Evolutionary conservation across 2,113 vertebrate genomes (phyloP), one percentile per base, ranked within the genome.

Genomic region (Typhlomys cinereus): DNA sequence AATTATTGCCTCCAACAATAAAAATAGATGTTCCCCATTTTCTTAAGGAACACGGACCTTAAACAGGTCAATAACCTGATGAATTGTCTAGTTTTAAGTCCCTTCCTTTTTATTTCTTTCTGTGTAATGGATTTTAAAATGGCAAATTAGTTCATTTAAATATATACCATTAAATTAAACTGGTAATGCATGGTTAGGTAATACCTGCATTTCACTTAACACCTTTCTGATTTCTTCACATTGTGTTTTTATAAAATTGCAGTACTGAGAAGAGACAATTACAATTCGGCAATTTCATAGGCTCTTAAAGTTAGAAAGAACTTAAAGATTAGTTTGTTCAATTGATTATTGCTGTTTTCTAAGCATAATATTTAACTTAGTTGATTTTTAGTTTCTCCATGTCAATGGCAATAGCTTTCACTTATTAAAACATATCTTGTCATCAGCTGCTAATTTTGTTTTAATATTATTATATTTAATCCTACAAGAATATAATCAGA

Each of bases 81-180:
- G 21, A 94, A 17, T 71, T 87, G 3, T 7, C 36, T 92, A 12
- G 29, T 73, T 95, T 92, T 50, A 78, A 67, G 31, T 84, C 88
- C 31, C 12, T 93, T 88, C 27, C 14, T 57, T 70, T 67, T 84
- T 54, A 9, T 67, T 85, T 71, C 17, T 10, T 85, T 90, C 91
- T 36, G 44, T 75, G 54, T 20, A 89, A 81, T 27, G 75, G 9
- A 76, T 89, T 75, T 84, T 36, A 7, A 86, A 92, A 92, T 46
- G 31, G 14, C 23, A 76, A 90, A 93, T 88, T 57, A 31, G 5
- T 85, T 85, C 15, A 91, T 64, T 84, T 84, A 74, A 96, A 62
- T 27, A 86, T 23, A 1, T 69, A 89, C 1, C 4, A 39, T 85
- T 87, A 87, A 93, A 69, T 94, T 89, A 69, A 88, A 54, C 25